These are phyloP conservation scores for Lophochroa leadbeateri DNA, from an alignment of 2,113 vertebrate genomes.

Conservation along the genomic window DNA sequence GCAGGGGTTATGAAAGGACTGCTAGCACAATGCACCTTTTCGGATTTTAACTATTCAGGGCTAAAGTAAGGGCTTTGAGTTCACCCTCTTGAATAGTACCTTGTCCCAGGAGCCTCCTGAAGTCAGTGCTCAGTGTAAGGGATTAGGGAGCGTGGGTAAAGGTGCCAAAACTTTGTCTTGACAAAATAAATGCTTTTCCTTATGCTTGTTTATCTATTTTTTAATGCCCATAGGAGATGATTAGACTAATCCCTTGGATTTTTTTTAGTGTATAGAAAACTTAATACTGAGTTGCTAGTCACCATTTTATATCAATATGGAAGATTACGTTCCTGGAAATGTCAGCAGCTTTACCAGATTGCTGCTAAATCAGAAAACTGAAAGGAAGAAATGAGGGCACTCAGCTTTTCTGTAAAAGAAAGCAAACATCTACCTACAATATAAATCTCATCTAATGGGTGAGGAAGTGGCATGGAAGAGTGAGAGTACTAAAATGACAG, in stretches of 20 bases:
- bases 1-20: constrained; percentile 23
- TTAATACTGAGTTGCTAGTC: not conserved
- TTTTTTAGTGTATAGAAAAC: not conserved
- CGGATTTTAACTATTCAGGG: not conserved
- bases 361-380: not conserved
- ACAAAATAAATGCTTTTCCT: constrained; percentile 18
- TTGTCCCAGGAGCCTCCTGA: constrained; percentile 1
- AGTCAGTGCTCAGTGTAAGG: not conserved
- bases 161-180: not conserved
- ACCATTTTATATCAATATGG: not conserved
- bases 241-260: not conserved
- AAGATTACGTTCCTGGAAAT: not conserved
- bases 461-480: not conserved
- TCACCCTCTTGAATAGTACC: not conserved
- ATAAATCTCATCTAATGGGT: not conserved
- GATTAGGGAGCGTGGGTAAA: not conserved
- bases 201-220: not conserved
- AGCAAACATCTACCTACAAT: not conserved
- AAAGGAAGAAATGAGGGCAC: not conserved
- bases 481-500: not conserved
- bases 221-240: not conserved
- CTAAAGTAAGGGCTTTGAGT: constrained; percentile 21
- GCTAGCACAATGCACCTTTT: constrained; percentile 48
- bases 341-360: not conserved
- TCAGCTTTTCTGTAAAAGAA: not conserved